Evolutionary conservation across 2,113 vertebrate species (phyloP), one percentile per base, ranked within the genome.

Genomic region (Ahaetulla prasina): DNA sequence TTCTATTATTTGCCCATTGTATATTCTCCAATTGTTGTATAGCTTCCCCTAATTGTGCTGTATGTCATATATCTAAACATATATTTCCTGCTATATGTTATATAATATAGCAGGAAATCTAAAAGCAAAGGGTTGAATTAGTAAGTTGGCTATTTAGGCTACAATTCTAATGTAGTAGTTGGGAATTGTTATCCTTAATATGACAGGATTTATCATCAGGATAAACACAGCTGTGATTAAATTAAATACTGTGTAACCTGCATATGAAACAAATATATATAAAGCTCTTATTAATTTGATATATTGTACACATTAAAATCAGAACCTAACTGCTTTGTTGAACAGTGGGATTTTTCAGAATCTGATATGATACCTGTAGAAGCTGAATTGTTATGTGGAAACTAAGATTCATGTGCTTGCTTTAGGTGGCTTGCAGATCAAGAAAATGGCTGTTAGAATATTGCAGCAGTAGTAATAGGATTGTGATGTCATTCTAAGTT

Each of bases 401-500:
- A 25, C 68, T 39, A 18, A 35, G 43, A 12, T 80, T 52, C 9
- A 30, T 47, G 3, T n/a, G 4, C 20, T n/a, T 92, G 22, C 30
- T 89, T 52, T 85, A n/a, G 39, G 39, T 55, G 50, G 30, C 87
- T 92, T 92, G 43, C n/a, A 89, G 74, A 45, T 92, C 74, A 89
- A 55, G 88, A 89, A 92, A 92, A 85, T 89, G 88, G 3, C 53
- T 92, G 60, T 92, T 92, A 54, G 94, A 25, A 80, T 14, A 2
- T 0, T 1, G 39, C 5, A 63, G 85, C 27, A 49, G 43, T 91
- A 93, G 87, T 23, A 55, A 63, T 90, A 94, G 96, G 93, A 93
- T 95, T 96, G 85, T 97, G 94, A 96, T 93, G 92, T 97, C 87
- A 92, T 27, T 23, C 57, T 10, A 68, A 53, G 39, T 47, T 87